Base-by-base conservation (phyloP, 2,113 vertebrate species). In the Callopanchax toddi region DNA sequence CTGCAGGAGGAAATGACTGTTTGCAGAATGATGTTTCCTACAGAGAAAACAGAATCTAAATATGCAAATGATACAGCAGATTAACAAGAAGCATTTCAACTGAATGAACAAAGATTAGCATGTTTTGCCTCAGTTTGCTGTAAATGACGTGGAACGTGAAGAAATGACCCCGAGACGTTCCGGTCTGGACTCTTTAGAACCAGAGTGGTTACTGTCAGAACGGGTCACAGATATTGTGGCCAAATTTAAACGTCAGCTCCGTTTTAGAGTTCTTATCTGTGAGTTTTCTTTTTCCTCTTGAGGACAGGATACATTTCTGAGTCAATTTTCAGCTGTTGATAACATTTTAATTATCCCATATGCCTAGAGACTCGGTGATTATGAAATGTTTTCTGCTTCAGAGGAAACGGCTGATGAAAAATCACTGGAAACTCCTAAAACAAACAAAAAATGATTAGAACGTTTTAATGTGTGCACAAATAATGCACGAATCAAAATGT, bases 41-140 rank as follows among this genome's bases (percentile, higher is more conserved):
- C 17, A n/a, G 12, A 36, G 10, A 21, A 61, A 46, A 32, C 15
- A 48, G 25, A 9, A 20, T 26, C 23, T 25, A 58, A 66, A 52
- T 20, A 34, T 52, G 22, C 1, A 54, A 59, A 42, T 57, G 17
- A 32, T 15, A 13, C 15, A 13, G 46, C 58, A 20, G 26, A 16
- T n/a, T 43, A 61, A 61, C 22, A 6, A 46, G 25, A 74, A 23
- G 32, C 67, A 26, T 55, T 57, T 51, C 44, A 43, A 36, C 72
- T 16, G 46, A 45, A 52, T 58, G 26, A 43, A 58, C 48, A 58
- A 60, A 37, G 17, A 67, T 61, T 67, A 25, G 25, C 42, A 65
- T 75, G 39, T 11, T 42, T 51, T 43, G 12, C 13, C 44, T 34
- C 21, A 51, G 60, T 62, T 50, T 21, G 23, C 17, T n/a, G 22